A percentile compares a stretch with the other conserved stretches of the same genome.
Conservation (phyloP, 2,113 vertebrate genomes). For the Turdus rufiventris region DNA sequence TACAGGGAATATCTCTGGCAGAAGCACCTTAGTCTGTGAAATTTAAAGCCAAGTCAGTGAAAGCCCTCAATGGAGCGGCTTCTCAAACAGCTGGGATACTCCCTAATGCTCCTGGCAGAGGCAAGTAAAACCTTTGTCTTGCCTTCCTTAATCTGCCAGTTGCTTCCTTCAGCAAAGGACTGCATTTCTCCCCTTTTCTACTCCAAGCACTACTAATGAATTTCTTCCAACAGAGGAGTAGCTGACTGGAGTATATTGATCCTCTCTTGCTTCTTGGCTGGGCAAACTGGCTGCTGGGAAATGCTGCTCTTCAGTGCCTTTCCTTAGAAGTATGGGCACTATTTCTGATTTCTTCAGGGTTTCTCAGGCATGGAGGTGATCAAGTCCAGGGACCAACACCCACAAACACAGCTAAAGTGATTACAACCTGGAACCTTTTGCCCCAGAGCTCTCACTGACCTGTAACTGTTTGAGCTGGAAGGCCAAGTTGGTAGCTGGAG, state of each 20-base stretch:
- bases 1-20: background rate
- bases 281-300: background rate
- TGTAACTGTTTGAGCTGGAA: background rate
- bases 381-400: background rate
- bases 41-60: background rate
- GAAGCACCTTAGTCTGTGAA: background rate
- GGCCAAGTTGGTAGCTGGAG: background rate
- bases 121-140: background rate
- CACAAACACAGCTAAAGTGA: accelerated
- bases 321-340: background rate
- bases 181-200: background rate
- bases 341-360: background rate
- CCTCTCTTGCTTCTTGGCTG: background rate
- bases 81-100: background rate
- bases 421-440: background rate
- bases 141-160: background rate
- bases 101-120: background rate
- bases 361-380: background rate
- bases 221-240: background rate
- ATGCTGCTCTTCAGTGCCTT: background rate
- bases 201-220: background rate
- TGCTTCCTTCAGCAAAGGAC: background rate
- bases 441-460: background rate
- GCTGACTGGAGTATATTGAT: background rate
- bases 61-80: background rate